Base-by-base conservation (phyloP, 2,888 invertebrate species). In the Prosopocoilus inquinatus region DNA sequence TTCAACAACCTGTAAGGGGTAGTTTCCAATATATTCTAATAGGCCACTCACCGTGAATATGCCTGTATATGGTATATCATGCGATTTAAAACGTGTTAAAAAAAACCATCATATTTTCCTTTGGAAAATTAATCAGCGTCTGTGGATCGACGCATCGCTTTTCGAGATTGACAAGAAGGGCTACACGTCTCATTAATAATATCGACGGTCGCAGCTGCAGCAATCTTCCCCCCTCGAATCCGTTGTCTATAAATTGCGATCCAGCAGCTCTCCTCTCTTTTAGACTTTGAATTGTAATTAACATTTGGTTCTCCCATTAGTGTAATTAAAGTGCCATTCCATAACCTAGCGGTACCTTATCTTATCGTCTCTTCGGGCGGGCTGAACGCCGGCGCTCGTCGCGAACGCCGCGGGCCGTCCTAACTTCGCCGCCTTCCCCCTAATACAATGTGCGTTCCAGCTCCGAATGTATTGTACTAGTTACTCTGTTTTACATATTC, bases 261-360 rank as follows among this genome's bases (percentile, higher is more conserved):
- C 64, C 66, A 70, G 68, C 71, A 49, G 51, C 53, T 52, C 53
- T 52, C 43, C 49, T 50, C 80, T 81, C 80, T 80, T 80, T 80
- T 79, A 78, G 81, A 80, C 82, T 84, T 84, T 83, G 83, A 81
- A 83, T 83, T 80, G 83, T 85, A 86, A 86, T 86, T 86, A 86
- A 85, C 85, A 84, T 84, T 84, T 82, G 83, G 81, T 82, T 81
- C 81, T 81, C 81, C 86, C 86, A 87, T 87, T 87, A 87, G 84
- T 84, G 82, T 86, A 86, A 87, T 87, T 86, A 86, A 86, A 85
- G 82, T 82, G 82, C 82, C 84, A 80, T 84, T 84, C 81, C 80
- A 80, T 81, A 81, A 81, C 81, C 81, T 80, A 79, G 77, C 79
- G 56, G 73, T 72, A 75, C 74, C 75, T 75, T 76, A 75, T 75